Percentiles rank a stretch among this genome's conserved stretches.
Conservation (phyloP, 2,113 vertebrate genomes). For the Chrysochloris asiatica region DNA sequence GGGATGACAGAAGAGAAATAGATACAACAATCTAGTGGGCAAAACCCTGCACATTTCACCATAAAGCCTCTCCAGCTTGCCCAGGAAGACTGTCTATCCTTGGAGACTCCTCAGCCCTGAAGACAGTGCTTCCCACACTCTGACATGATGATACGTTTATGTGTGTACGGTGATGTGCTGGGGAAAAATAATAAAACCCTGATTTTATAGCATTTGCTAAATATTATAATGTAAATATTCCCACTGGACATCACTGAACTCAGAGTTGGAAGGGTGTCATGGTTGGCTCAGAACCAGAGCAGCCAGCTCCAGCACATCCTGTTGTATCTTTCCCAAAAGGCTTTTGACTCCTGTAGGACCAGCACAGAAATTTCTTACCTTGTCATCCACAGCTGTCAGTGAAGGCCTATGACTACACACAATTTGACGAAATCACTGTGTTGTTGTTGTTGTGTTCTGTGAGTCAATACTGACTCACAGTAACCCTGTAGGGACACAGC, state of each 20-base stretch:
- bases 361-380: not conserved
- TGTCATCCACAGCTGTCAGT: not conserved
- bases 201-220: not conserved
- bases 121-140: not conserved
- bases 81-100: conserved; percentile 3
- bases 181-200: not conserved
- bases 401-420: not conserved
- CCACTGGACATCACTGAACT: not conserved
- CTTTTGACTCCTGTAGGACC: not conserved
- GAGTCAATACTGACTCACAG: not conserved
- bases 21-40: not conserved
- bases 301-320: not conserved
- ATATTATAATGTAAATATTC: not conserved
- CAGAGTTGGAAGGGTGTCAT: not conserved
- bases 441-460: not conserved
- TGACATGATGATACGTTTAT: not conserved
- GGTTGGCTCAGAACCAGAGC: not conserved
- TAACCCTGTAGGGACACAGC: not conserved
- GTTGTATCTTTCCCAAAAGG: not conserved
- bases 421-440: not conserved
- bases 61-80: not conserved
- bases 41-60: not conserved
- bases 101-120: not conserved
- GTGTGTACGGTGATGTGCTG: not conserved
- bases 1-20: not conserved